Evolutionary conservation across 64 coral and sea anemone species (phyloP).

Genomic region (Actinia equina): DNA sequence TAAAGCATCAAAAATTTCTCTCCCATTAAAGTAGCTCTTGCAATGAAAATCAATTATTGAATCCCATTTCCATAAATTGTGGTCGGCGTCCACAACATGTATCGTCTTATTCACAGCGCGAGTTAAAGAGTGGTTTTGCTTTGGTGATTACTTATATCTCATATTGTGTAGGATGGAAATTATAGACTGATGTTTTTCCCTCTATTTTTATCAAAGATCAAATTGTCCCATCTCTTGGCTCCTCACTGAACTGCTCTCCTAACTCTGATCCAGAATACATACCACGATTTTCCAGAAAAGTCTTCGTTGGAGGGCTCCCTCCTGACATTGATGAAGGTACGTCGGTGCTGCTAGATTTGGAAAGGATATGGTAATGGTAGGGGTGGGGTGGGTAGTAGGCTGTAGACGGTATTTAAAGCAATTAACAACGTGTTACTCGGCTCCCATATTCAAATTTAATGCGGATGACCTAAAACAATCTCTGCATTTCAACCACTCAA

Average conservation of each 20-base stretch:
- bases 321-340: slow-evolving; percentile 99
- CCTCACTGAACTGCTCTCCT: slow-evolving; percentile 87
- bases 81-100: not conserved
- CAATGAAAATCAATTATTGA: too few species aligned
- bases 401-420: too few species aligned
- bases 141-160: too few species aligned
- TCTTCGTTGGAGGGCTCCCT: slow-evolving; percentile 92
- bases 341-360: not conserved
- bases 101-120: not conserved
- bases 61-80: not conserved
- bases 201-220: slow-evolving; percentile 61
- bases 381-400: not conserved
- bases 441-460: too few species aligned
- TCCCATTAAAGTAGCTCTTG: too few species aligned
- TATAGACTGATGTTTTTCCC: not conserved
- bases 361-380: not conserved
- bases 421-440: too few species aligned
- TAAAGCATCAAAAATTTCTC: too few species aligned
- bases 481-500: too few species aligned
- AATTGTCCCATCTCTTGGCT: slow-evolving; percentile 91
- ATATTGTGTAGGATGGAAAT: not conserved
- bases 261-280: slow-evolving; percentile 85
- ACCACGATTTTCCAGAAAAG: slow-evolving; percentile 89
- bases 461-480: too few species aligned
- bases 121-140: not conserved